Evolutionary conservation across 1,140 invertebrate genomes (phyloP), one percentile per base, ranked within the genome.

Genomic region (Diachasma alloeum): DNA sequence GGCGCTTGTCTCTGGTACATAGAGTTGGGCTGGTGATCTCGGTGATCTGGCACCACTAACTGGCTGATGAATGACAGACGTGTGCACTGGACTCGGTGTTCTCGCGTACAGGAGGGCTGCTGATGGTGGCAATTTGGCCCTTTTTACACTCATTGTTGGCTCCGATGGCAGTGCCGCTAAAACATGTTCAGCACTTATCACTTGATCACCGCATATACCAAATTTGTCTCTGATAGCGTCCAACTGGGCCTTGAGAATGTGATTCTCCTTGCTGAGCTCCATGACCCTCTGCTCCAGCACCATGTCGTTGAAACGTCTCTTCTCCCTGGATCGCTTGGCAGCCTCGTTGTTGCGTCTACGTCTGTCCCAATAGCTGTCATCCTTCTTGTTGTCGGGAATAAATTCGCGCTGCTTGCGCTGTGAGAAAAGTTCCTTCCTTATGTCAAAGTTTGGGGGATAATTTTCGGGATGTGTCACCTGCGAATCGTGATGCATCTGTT

Each of bases 291-390:
- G 96, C 86, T 99, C 97, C 10, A 99, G 90, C 0, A 98, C 96
- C 96, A 99, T 97, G 87, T 99, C 98, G 85, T 99, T 98, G 90
- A 98, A 95, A 11, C 98, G 93, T 17, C 98, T 91, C 90, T 99
- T 99, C 87, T 99, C 97, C 0, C 98, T 91, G 1, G 97, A 98
- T 5, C 97, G 90, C 85, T 98, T 97, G 31, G 97, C 98, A 0
- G 98, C 96, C 87, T 99, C 97, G 88, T 99, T 99, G 89, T 99
- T 99, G 37, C 97, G 92, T 48, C 97, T 91, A 48, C 98, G 91
- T 36, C 97, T 92, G 88, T 99, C 97, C 98, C 98, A 99, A 89
- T 99, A 99, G 81, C 95, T 96, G 81, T 98, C 96, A 83, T 99
- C 97, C 87, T 99, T 99, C 84, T 97, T 98, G 86, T 94, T 97